Percentiles rank a stretch among this genome's conserved stretches.
phyloP scores from a whole-genome alignment of 2,888 invertebrate species.

The Caradrina clavipalpis region DNA sequence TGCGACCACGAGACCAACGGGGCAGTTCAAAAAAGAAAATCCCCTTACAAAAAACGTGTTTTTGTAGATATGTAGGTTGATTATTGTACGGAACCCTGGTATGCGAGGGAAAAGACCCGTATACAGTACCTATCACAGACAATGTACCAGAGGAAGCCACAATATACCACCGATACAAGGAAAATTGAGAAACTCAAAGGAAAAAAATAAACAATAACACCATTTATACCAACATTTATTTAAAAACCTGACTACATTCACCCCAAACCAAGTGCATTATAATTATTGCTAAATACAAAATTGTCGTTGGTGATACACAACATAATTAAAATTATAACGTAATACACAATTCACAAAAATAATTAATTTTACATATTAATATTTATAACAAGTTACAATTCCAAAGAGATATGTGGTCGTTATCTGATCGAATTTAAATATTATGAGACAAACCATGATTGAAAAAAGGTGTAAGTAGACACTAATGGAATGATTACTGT shows the following conservation, averaged over 20 bases:
- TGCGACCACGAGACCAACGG: too few relatives aligned
- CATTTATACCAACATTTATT: slow-evolving; percentile 82
- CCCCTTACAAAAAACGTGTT: too few relatives aligned
- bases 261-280: slow-evolving; percentile 89
- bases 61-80: too few relatives aligned
- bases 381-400: slow-evolving; percentile 49
- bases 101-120: too few relatives aligned
- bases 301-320: slow-evolving; percentile 65
- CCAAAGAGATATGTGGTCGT: slow-evolving; percentile 47
- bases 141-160: too few relatives aligned
- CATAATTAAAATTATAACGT: slow-evolving; percentile 48
- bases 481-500: slow-evolving; percentile 32
- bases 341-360: slow-evolving; percentile 52
- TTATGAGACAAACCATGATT: slow-evolving; percentile 22
- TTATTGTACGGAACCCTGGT: too few relatives aligned
- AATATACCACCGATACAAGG: too few relatives aligned
- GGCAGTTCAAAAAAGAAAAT: too few relatives aligned
- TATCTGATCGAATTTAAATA: slow-evolving; percentile 26
- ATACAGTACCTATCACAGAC: too few relatives aligned
- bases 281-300: slow-evolving; percentile 76
- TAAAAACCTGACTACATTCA: slow-evolving; percentile 87
- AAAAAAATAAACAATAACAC: slow-evolving; percentile 55
- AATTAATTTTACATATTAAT: slow-evolving; percentile 30
- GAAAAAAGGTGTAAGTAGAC: slow-evolving; percentile 1
- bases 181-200: neutral